phyloP scores from a whole-genome alignment of 2,888 invertebrate species.

The Ceriagrion tenellum region DNA sequence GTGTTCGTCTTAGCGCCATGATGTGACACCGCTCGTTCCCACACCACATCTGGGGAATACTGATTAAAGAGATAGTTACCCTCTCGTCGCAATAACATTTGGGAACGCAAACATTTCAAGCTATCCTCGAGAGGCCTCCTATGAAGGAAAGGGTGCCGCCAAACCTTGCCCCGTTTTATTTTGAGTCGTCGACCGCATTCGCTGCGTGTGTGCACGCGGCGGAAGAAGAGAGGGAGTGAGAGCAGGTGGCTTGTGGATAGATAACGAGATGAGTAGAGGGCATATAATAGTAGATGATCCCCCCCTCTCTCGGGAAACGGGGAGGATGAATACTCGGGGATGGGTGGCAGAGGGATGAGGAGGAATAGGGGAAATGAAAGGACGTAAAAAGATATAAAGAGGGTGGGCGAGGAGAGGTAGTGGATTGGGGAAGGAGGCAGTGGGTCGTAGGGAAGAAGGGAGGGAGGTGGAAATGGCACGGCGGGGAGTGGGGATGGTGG shows the following conservation, averaged over 20 bases:
- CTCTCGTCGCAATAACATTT: no score
- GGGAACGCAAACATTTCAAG: neutral
- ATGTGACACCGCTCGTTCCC: no score
- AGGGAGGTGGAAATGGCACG: neutral
- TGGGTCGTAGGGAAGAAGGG: neutral
- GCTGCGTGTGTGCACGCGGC: neutral
- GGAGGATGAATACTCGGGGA: neutral
- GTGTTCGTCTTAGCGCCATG: no score
- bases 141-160: neutral
- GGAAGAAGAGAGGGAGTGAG: neutral
- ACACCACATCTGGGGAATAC: no score
- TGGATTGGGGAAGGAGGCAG: neutral
- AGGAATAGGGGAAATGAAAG: conserved; percentile 34
- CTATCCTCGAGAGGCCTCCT: neutral
- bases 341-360: neutral
- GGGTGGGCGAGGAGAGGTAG: neutral
- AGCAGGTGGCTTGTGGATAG: conserved; percentile 10
- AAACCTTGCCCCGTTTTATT: neutral
- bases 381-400: neutral
- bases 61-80: no score
- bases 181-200: neutral
- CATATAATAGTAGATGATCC: neutral
- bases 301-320: neutral
- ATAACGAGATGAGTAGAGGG: neutral
- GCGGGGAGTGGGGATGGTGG: neutral